Base-by-base conservation (phyloP, 2,113 vertebrate species). In the Corythaixoides concolor region DNA sequence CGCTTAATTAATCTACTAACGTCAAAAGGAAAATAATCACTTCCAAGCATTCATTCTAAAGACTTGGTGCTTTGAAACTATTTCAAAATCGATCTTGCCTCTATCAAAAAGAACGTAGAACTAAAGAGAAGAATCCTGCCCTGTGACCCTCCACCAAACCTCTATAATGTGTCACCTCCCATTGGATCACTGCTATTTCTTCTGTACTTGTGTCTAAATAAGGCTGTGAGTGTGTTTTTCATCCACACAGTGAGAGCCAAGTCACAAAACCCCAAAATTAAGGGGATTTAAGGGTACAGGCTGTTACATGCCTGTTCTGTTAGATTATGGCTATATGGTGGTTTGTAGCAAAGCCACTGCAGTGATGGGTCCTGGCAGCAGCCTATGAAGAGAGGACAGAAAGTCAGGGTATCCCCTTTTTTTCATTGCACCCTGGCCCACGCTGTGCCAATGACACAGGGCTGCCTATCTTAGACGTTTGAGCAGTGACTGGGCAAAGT, bases 11-110 rank as follows among this genome's bases (percentile, higher is more conserved):
- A 91, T 78, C 67, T 64, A 72, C 43, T 79, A 66, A 91, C 10
- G 26, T 95, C 87, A 93, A 89, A 95, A 96, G 33, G 59, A 91
- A 87, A 95, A 92, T 72, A 89, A 96, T 79, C 81, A 82, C 30
- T 82, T 96, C 28, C 2, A 1, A 83, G 74, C 27, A 30, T 74
- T 91, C 55, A 26, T 83, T 79, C 81, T 91, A 50, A 85, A 89
- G 85, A 21, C 52, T 89, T 66, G 55, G 20, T 47, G 53, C 84
- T 96, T 91, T 93, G 74, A 95, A 95, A 91, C 27, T 75, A 67
- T 93, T 95, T 94, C 56, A 58, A 87, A 96, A 89, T 82, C 0
- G 1, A 60, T 91, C 84, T 81, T 4, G 1, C 39, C 53, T 83
- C 53, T 58, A 43, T 49, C 58, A 88, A 83, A 90, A 62, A n/a